Base-by-base conservation (phyloP, 1,140 invertebrate species). In the Bombus pyrosoma region DNA sequence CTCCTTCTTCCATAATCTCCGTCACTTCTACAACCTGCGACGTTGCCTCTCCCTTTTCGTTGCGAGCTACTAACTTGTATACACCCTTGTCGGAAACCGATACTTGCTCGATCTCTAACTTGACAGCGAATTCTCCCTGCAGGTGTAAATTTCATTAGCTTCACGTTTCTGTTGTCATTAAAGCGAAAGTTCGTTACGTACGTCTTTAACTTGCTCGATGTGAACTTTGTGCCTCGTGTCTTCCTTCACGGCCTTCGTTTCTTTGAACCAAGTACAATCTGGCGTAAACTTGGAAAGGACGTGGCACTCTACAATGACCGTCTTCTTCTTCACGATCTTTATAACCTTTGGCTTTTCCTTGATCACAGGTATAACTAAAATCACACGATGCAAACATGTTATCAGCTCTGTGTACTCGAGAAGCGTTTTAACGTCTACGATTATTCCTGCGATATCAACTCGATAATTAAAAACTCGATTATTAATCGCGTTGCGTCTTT, bases 1-100 rank as follows among this genome's bases (percentile, higher is more conserved):
- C 94, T 75, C 94, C 93, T 83, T 97, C 97, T 91, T 97, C 96
- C 12, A 97, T 97, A 90, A 98, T 97, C 91, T 98, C 97, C 62
- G 97, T 97, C 22, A 99, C 97, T 94, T 98, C 97, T 1, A 99
- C 98, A 79, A 97, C 96, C 94, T 98, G 97, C n/a, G 98, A 99
- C 47, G 97, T 97, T 2, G 98, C 98, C 96, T 99, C 98, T 86
- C 98, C 98, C 94, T 99, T 99, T 92, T 98, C 98, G 92, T 99
- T 99, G 92, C 98, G 98, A 13, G 98, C 98, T 0, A 98, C 97
- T 85, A 99, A 95, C 95, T 98, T 98, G 92, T 99, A 99, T 85
- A 97, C 96, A 83, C 98, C 98, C 94, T 98, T 98, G 92, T 99
- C 98, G 34, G 94, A 95, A 88, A 97, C 96, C 78, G 97, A 96